Base-by-base conservation (phyloP, 2,888 invertebrate species). In the Tenthredo amoena region DNA sequence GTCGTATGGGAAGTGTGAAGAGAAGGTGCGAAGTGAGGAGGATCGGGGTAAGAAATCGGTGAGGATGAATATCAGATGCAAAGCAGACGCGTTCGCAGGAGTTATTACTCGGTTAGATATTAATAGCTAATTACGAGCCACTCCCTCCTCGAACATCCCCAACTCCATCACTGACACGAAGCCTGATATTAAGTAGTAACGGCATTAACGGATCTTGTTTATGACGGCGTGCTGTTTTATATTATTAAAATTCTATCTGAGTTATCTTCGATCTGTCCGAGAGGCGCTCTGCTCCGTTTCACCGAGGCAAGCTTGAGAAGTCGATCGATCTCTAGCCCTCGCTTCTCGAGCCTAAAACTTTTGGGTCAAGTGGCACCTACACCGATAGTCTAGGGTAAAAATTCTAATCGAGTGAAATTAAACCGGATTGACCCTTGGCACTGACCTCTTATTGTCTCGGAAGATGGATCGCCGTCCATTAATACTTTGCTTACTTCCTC, bases 211-310 rank as follows among this genome's bases (percentile, higher is more conserved):
- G 83, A 71, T 68, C 68, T 68, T 68, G 71, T 83, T 83, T 83
- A 83, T 83, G 83, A 83, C 65, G 83, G 83, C 50, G 68, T 68
- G 83, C 83, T 83, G 83, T 83, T 83, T 83, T 83, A 82, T 83
- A 83, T 83, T 83, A 83, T 83, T 71, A 83, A 83, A 83, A 83
- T 83, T 83, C 47, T 83, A 43, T 83, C 65, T 12, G 21, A 55
- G 34, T 83, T 83, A 83, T 83, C 83, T 83, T 65, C 68, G 65
- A 83, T 83, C 65, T 31, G 83, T 83, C 71, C 31, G 83, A 83
- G 68, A 62, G 81, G 50, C 21, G 50, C 62, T 81, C 81, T 68
- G 83, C 83, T 71, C 83, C 65, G 83, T 83, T 68, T 81, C 62
- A 81, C 37, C 62, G 15, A 50, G 34, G 10, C 21, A 10, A 34